These are phyloP conservation scores for Rhopalosiphum nymphaeae DNA, from an alignment of 2,888 invertebrate genomes.

Conservation along the genomic window DNA sequence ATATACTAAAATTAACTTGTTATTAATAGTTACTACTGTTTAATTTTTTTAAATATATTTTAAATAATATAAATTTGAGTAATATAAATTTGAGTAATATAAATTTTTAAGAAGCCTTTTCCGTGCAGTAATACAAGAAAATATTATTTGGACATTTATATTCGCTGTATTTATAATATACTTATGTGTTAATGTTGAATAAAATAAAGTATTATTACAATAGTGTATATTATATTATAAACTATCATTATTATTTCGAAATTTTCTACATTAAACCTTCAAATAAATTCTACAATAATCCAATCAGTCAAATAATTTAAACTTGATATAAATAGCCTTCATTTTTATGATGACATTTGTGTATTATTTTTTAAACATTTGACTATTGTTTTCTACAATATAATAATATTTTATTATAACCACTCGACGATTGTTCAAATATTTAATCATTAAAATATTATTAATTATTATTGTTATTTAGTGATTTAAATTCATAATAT, in stretches of 20 bases:
- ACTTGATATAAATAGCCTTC: neutral
- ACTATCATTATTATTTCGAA: neutral
- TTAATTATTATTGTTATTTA: neutral
- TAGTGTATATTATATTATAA: neutral
- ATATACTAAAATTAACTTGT: neutral
- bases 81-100: neutral
- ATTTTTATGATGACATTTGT: neutral
- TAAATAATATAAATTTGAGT: neutral
- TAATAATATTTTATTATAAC: neutral
- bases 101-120: neutral
- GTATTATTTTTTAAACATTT: neutral
- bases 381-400: constrained; percentile 18
- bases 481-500: neutral
- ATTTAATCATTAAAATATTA: neutral
- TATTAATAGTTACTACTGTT: neutral
- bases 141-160: neutral
- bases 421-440: neutral
- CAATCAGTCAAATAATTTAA: neutral
- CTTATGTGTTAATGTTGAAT: neutral
- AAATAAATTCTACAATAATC: neutral
- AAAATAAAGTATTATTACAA: neutral
- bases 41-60: neutral
- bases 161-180: neutral
- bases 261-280: neutral
- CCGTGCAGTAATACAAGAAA: neutral